Conservation (phyloP, 2,797 vertebrate species). For the Protonibea diacanthus region DNA sequence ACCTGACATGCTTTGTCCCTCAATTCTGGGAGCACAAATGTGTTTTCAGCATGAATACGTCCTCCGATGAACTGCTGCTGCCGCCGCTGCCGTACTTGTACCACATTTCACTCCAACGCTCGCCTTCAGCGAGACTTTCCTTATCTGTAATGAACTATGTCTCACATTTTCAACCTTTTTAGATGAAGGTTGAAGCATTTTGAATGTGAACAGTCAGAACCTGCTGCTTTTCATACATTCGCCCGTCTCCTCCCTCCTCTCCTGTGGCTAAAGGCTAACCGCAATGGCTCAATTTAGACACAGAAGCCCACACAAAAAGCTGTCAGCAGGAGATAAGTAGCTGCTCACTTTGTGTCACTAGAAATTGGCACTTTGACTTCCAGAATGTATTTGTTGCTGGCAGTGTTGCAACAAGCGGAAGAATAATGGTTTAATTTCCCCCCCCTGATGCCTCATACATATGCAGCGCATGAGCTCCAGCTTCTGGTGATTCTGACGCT, state of each 20-base stretch:
- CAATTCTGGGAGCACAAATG: background rate
- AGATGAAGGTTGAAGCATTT: conserved; percentile 9
- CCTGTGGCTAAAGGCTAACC: conserved; percentile 10
- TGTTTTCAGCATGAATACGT: background rate
- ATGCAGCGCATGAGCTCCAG: conserved; percentile 38
- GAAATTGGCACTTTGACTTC: conserved; percentile 63
- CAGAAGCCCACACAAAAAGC: conserved; percentile 60
- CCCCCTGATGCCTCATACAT: conserved; percentile 38
- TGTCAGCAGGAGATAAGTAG: conserved; percentile 61
- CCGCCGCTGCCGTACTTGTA: too few species aligned
- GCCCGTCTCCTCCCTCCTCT: background rate
- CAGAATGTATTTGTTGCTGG: conserved; percentile 49
- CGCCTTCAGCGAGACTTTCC: background rate
- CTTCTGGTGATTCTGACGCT: conserved; percentile 23
- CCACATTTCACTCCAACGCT: background rate
- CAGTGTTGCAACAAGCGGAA: conserved; percentile 47
- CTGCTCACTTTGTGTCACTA: conserved; percentile 50
- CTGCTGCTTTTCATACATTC: conserved; percentile 22
- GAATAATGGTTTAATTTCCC: conserved; percentile 63
- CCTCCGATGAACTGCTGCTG: background rate
- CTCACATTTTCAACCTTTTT: conserved; percentile 20
- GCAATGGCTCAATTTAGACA: conserved; percentile 28
- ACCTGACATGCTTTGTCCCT: background rate
- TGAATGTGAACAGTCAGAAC: conserved; percentile 8
- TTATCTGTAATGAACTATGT: conserved; percentile 30